Conservation (phyloP, 2,113 vertebrate genomes). For the Ciconia boyciana region DNA sequence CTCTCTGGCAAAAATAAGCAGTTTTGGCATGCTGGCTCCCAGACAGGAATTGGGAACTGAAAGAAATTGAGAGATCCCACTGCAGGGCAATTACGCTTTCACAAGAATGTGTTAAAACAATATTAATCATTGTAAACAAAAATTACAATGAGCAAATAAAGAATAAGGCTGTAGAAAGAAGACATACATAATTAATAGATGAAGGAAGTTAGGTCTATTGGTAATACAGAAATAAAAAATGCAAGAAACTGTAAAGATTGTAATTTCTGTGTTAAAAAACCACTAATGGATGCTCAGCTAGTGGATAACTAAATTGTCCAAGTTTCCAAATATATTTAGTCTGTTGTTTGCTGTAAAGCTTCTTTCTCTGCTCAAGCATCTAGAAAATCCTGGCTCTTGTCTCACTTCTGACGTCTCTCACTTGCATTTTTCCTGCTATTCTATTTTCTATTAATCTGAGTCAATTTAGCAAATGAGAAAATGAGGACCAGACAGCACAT, state of each 20-base stretch:
- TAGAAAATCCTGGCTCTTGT: background rate
- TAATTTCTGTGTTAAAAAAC: background rate
- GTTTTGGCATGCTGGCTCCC: background rate
- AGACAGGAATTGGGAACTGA: background rate
- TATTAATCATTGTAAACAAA: background rate
- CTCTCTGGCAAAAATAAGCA: background rate
- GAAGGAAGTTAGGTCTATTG: background rate
- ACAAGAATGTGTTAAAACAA: background rate
- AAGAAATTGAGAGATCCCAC: background rate
- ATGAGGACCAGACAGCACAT: background rate
- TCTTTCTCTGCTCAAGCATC: background rate
- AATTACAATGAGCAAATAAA: background rate
- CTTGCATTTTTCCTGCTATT: background rate
- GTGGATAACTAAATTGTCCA: background rate
- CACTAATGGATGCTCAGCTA: background rate
- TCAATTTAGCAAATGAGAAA: slow-evolving; percentile 17
- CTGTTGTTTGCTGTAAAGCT: background rate
- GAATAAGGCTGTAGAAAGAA: background rate
- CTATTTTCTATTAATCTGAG: slow-evolving; percentile 33
- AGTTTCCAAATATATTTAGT: background rate
- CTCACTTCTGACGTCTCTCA: background rate
- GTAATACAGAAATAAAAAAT: background rate
- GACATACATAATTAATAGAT: background rate
- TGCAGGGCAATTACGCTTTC: background rate
- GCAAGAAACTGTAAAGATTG: background rate